Evolutionary conservation across 2,797 vertebrate genomes (phyloP), one percentile per base, ranked within the genome.

Genomic region (Characodon lateralis): DNA sequence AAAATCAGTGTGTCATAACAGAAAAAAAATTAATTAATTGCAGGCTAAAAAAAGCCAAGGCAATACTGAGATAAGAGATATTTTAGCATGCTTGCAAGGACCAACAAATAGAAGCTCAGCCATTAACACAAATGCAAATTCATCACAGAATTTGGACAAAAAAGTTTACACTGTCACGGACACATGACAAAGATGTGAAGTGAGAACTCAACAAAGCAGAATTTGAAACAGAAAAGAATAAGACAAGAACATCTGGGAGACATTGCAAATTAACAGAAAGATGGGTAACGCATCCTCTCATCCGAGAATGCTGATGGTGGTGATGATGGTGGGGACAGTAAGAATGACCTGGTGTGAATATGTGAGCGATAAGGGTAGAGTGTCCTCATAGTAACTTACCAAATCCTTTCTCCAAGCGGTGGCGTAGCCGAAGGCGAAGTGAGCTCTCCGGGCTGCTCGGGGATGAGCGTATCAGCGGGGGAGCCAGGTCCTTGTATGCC

Each of bases 371-470:
- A 81, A 39, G 65, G 73, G 61, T 59, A 24, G 58, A 65, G 77
- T 35, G 51, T 84, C 72, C 86, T 77, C 56, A 20, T 18, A 63
- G 8, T n/a, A 31, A 92, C 97, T 97, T 96, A 99, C 98, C 98
- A 96, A 90, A 95, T 89, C 85, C 96, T 94, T 88, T 99, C 98
- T 13, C 79, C 90, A 5, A 92, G 93, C 31, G 97, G 97, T 50
- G 96, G 95, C 0, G 97, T 97, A 0, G 95, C 96, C 10, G 94
- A 96, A 14, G 97, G 96, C 63, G 92, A 90, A 2, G 85, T 93
- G 24, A 95, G 93, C 24, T 99, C 98, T 7, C 93, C 94, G 0
- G 95, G 87, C 82, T 97, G 97, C 94, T 99, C 98, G 0, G 92
- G 95, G 81, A 97, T 95, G 76, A 97, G 96, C 0, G 96, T 95